These are phyloP conservation scores for Troides oblongomaculatus DNA, from an alignment of 2,888 invertebrate genomes.

Conservation along the genomic window DNA sequence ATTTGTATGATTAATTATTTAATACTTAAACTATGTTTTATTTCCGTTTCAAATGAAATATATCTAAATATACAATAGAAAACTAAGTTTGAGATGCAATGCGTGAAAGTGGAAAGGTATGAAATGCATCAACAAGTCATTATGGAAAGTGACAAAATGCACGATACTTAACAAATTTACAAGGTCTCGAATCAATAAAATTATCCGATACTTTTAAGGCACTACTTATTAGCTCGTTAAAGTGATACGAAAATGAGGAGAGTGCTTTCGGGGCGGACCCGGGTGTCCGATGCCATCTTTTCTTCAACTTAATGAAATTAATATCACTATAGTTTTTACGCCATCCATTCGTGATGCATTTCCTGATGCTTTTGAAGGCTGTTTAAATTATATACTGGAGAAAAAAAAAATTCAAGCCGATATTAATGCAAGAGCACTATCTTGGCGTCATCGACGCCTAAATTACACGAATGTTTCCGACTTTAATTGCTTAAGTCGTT, in stretches of 20 bases:
- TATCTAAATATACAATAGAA: too few species aligned
- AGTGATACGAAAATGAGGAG: constrained; percentile 10
- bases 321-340: constrained; percentile 10
- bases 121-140: too few species aligned
- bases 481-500: constrained; percentile 17
- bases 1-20: too few species aligned
- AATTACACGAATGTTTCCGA: constrained; percentile 15
- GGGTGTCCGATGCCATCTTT: constrained; percentile 7
- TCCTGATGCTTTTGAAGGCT: constrained; percentile 13
- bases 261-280: constrained; percentile 8
- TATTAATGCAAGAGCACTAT: not conserved
- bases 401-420: not conserved
- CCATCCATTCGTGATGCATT: not conserved
- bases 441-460: constrained; percentile 21
- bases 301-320: constrained; percentile 20
- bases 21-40: too few species aligned
- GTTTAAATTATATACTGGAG: not conserved
- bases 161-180: not conserved
- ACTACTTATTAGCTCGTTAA: constrained; percentile 23
- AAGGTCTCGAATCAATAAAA: constrained; percentile 2
- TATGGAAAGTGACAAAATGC: too few species aligned
- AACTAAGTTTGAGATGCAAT: too few species aligned
- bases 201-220: not conserved
- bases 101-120: too few species aligned
- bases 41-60: too few species aligned